Conservation (phyloP, 2,888 invertebrate species). For the Philereme vetulata region DNA sequence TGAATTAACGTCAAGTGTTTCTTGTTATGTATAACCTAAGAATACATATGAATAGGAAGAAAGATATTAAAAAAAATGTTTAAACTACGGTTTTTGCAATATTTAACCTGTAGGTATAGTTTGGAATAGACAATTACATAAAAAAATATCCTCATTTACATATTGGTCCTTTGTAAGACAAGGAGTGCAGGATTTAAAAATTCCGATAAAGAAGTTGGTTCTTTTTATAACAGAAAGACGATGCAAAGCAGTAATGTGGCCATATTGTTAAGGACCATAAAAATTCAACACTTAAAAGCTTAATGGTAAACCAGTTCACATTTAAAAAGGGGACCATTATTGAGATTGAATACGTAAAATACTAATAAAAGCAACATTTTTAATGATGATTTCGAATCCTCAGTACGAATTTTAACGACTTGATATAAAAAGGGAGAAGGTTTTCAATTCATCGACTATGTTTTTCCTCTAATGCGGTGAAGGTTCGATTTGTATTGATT, state of each 20-base stretch:
- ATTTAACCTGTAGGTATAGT: too few species aligned
- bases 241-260: slow-evolving; percentile 12
- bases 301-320: slow-evolving; percentile 14
- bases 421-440: slow-evolving; percentile 39
- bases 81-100: too few species aligned
- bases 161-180: too few species aligned
- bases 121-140: too few species aligned
- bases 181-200: not conserved
- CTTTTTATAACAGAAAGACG: slow-evolving; percentile 10
- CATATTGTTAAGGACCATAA: slow-evolving; percentile 12
- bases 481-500: too few species aligned
- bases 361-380: slow-evolving; percentile 32
- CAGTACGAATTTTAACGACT: slow-evolving; percentile 41
- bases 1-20: too few species aligned
- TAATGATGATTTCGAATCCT: slow-evolving; percentile 30
- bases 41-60: too few species aligned
- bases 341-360: slow-evolving; percentile 33
- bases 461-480: slow-evolving; percentile 43
- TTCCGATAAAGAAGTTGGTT: not conserved
- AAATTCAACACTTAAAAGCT: slow-evolving; percentile 14
- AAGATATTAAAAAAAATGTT: too few species aligned
- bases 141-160: too few species aligned
- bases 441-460: too few species aligned
- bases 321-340: slow-evolving; percentile 23
- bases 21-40: too few species aligned